These are phyloP conservation scores for Oreochromis mossambicus DNA, from an alignment of 2,797 vertebrate genomes.

Conservation along the genomic window DNA sequence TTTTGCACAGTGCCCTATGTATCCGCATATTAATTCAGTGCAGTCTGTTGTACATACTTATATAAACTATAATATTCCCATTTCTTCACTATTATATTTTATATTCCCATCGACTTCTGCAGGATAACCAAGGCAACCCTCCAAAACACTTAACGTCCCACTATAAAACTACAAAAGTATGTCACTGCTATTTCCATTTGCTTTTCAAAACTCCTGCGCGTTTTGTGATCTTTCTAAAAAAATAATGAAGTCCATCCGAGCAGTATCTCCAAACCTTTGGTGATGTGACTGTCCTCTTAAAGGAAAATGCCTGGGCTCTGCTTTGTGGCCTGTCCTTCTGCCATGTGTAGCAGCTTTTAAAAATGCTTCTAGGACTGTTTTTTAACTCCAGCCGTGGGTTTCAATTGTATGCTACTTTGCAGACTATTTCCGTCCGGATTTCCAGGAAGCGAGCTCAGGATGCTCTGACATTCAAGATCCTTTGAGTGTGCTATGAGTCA, in stretches of 20 bases:
- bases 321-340: constrained; percentile 9
- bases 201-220: neutral
- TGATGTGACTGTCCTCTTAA: neutral
- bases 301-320: constrained; percentile 1
- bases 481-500: constrained; percentile 71
- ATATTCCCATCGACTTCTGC: neutral
- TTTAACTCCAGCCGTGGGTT: constrained; percentile 35
- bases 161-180: neutral
- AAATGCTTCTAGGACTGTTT: constrained; percentile 23
- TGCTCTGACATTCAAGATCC: constrained; percentile 66
- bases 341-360: constrained; percentile 1
- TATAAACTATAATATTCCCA: neutral
- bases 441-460: constrained; percentile 44
- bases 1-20: neutral
- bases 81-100: neutral
- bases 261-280: neutral
- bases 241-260: neutral
- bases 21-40: neutral
- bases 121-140: neutral
- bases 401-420: constrained; percentile 48
- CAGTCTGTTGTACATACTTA: neutral
- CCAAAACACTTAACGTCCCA: neutral
- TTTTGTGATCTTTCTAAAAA: neutral
- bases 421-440: constrained; percentile 59
- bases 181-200: neutral